Evolutionary conservation across 2,113 vertebrate genomes (phyloP).

Genomic region (Tichodroma muraria): DNA sequence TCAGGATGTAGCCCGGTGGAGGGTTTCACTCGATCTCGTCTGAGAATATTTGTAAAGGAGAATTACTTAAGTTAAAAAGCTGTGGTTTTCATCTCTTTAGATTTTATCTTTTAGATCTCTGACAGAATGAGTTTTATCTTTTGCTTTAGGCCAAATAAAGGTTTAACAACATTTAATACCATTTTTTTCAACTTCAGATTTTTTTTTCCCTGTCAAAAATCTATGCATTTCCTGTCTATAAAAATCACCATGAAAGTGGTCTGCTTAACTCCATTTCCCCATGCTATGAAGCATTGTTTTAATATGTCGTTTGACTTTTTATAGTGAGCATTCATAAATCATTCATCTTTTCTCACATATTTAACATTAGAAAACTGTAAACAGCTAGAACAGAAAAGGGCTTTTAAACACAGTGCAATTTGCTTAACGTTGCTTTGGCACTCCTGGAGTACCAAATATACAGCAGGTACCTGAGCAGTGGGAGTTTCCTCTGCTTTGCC

Average conservation of each 20-base stretch:
- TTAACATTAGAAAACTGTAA: constrained; percentile 7
- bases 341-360: background rate
- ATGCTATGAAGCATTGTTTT: constrained; percentile 26
- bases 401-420: background rate
- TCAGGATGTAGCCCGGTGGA: background rate
- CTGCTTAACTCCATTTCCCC: background rate
- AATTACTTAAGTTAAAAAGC: background rate
- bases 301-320: constrained; percentile 35
- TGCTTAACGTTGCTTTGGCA: background rate
- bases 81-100: background rate
- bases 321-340: background rate
- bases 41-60: background rate
- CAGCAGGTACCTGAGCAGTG: background rate
- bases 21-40: background rate
- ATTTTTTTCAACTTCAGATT: background rate
- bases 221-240: background rate
- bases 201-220: background rate
- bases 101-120: background rate
- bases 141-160: background rate
- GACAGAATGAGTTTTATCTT: background rate
- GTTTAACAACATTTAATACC: background rate
- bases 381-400: background rate
- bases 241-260: background rate
- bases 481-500: background rate
- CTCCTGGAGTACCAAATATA: background rate